Evolutionary conservation across 2,888 invertebrate genomes (phyloP), one percentile per base, ranked within the genome.

Genomic region (Phyllotreta cruciferae): DNA sequence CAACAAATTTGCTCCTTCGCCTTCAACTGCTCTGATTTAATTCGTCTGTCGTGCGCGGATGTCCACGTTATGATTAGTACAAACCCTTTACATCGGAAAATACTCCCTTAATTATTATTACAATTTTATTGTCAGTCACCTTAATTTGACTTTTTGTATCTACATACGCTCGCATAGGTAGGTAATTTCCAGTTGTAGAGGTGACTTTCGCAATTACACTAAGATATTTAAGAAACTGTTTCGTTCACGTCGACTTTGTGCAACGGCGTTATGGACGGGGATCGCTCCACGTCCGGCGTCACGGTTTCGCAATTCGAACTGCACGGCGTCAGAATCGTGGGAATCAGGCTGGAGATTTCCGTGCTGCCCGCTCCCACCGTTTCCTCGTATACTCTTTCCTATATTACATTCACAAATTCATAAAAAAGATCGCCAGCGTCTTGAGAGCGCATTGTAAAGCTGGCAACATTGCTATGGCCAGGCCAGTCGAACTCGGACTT

Each of bases 271-370:
- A 85, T 75, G 73, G 83, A 81, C 78, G 87, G 81, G 75, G 85
- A 79, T 76, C 81, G 78, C 66, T 83, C 83, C 73, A 83, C 77
- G 73, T 83, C 83, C 10, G 84, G 84, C 47, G 84, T 85, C 5
- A 75, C 73, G 6, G 73, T 73, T 10, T 84, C 83, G 68, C 84
- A 84, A 64, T 84, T 81, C 58, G 84, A 83, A 68, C 85, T 85
- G 75, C 83, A 83, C 4, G 85, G 85, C 60, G 85, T 85, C 56
- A 83, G 75, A 47, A 87, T 85, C 10, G 87, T 85, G 10, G 88
- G 88, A 69, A 90, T 85, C 72, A 90, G 78, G 74, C 89, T 89
- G 10, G 88, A 87, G 60, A 89, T 87, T 80, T 90, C 90, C 11
- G 89, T 88, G 77, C 89, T 88, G 78, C 85, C 86, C 50, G 79